These are phyloP conservation scores for Barbus barbus DNA, from an alignment of 2,113 vertebrate species.

Conservation along the genomic window DNA sequence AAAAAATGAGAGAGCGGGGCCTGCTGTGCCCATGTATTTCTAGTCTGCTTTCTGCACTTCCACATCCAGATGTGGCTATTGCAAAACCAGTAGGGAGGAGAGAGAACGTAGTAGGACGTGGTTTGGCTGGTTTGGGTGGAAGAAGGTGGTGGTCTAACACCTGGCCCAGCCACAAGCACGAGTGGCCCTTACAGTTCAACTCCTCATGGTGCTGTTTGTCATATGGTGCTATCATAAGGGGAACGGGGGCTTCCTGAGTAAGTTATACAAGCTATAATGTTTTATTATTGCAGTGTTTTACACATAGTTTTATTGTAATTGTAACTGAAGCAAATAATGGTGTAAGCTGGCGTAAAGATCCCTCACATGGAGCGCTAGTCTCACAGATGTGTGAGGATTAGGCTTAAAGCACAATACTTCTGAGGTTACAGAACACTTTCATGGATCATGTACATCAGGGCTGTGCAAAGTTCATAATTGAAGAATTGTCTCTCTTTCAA, in stretches of 20 bases:
- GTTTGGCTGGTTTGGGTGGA: slow-evolving; percentile 53
- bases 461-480: background rate
- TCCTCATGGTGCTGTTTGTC: slow-evolving; percentile 37
- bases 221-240: slow-evolving; percentile 68
- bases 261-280: slow-evolving; percentile 62
- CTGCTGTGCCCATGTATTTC: slow-evolving; percentile 54
- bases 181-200: slow-evolving; percentile 35
- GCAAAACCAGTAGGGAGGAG: slow-evolving; percentile 54
- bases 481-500: background rate
- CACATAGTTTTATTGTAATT: slow-evolving; percentile 65
- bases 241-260: slow-evolving; percentile 66
- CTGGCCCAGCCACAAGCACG: slow-evolving; percentile 53
- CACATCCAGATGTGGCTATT: slow-evolving; percentile 72
- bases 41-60: slow-evolving; percentile 54
- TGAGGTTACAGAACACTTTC: background rate
- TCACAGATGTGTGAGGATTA: slow-evolving; percentile 2
- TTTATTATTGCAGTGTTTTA: slow-evolving; percentile 64
- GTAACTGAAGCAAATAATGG: slow-evolving; percentile 49
- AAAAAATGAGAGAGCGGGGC: slow-evolving; percentile 55
- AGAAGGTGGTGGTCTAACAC: slow-evolving; percentile 23
- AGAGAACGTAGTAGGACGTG: slow-evolving; percentile 34
- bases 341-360: slow-evolving; percentile 35
- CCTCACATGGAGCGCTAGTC: background rate
- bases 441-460: background rate
- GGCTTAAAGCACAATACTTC: background rate